A percentile compares a stretch with the other conserved stretches of the same genome.
These are phyloP conservation scores for Xenopus tropicalis DNA, from an alignment of 2,113 vertebrate species.

Conservation along the genomic window DNA sequence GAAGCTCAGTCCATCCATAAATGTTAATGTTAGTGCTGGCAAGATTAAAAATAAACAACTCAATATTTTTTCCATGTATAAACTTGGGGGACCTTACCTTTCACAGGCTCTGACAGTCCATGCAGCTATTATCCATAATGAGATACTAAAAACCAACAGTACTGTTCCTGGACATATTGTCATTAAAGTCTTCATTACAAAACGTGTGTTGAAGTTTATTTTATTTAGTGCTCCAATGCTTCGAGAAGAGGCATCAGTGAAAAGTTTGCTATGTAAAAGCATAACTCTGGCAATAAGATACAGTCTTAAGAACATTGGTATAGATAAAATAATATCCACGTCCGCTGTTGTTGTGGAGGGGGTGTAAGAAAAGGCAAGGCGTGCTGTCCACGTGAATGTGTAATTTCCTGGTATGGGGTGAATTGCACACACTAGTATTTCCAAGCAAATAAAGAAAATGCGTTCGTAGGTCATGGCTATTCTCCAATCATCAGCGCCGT, in stretches of 20 bases:
- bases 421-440: conserved; percentile 97
- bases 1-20: too few relatives aligned
- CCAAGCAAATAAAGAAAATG: conserved; percentile 98
- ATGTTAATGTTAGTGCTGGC: too few relatives aligned
- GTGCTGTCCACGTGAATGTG: conserved; percentile 97
- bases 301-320: conserved; percentile 98
- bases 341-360: conserved; percentile 93
- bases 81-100: conserved; percentile 75
- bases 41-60: too few relatives aligned
- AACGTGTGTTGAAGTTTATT: conserved; percentile 99
- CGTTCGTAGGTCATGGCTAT: conserved; percentile 99
- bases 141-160: conserved; percentile 99
- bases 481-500: conserved; percentile 98
- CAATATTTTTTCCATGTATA: too few relatives aligned
- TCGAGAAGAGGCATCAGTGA: conserved; percentile 97
- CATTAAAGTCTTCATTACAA: conserved; percentile 99
- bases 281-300: conserved; percentile 99
- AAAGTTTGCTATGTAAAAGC: conserved; percentile 99
- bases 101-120: conserved; percentile 99
- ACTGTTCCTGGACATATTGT: conserved; percentile 98
- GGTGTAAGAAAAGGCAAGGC: conserved; percentile 90
- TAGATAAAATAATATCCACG: conserved; percentile 99
- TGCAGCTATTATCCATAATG: conserved; percentile 98
- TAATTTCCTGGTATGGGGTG: conserved; percentile 98
- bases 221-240: conserved; percentile 99